Evolutionary conservation across 2,888 invertebrate species (phyloP), one percentile per base, ranked within the genome.

Genomic region (Diplazon laetatorius): DNA sequence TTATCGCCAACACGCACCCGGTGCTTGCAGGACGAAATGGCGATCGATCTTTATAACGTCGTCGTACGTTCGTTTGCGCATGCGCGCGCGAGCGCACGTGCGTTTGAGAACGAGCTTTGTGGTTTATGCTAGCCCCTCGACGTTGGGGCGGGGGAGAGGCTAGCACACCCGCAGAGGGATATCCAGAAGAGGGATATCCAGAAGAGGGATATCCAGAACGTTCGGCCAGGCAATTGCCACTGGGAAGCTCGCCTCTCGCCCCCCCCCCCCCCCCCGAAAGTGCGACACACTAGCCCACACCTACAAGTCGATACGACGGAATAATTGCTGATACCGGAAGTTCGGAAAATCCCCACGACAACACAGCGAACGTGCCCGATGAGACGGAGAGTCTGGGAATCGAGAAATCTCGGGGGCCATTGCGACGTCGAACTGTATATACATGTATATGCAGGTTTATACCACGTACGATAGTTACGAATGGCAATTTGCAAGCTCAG

Each of bases 1-100:
- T 84, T 84, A 84, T 84, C 84, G 82, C 73, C 65, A 78, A 75
- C 80, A 83, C 82, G 84, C 84, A 80, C 81, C 75, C 82, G 82
- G 82, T 79, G 76, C 80, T 82, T 76, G 79, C 30, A 6, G 30
- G 30, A 6, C 6, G 80, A 46, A 66, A 75, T n/a, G n/a, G 74
- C 70, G 80, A 85, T 82, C 80, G 82, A 81, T 80, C 78, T 80
- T 79, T 74, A 79, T 78, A 82, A 79, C 76, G 80, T 82, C 77
- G 76, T 68, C 74, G 74, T 78, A 70, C 55, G 59, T n/a, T n/a
- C n/a, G n/a, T n/a, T n/a, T n/a, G n/a, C n/a, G n/a, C n/a, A n/a
- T n/a, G n/a, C n/a, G n/a, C n/a, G n/a, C n/a, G n/a, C n/a, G n/a
- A n/a, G n/a, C n/a, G n/a, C n/a, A n/a, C 59, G 74, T 42, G n/a